These are phyloP conservation scores for Scomber colias DNA, from an alignment of 2,113 vertebrate genomes.

Conservation along the genomic window DNA sequence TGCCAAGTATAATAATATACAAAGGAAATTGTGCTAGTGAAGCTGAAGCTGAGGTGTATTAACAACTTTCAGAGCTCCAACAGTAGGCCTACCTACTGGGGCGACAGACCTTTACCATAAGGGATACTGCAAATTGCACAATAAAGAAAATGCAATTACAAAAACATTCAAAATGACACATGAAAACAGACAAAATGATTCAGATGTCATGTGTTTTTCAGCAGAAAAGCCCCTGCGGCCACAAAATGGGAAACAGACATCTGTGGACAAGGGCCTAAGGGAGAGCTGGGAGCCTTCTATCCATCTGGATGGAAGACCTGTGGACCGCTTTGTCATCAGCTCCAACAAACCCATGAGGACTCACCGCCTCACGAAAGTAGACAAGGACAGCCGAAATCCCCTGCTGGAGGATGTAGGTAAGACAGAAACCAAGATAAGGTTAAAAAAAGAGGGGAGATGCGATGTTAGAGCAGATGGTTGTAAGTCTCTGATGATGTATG, in stretches of 20 bases:
- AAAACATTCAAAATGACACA: background rate
- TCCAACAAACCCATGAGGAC: conserved; percentile 86
- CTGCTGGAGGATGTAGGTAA: conserved; percentile 87
- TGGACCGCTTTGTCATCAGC: conserved; percentile 83
- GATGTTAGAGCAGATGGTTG: background rate
- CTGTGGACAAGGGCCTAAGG: conserved; percentile 80
- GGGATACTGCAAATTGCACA: background rate
- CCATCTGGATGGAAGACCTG: conserved; percentile 82
- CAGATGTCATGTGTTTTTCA: conserved; percentile 64
- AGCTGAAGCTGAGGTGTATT: background rate
- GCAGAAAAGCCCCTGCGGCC: conserved; percentile 81
- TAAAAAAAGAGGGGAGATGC: background rate
- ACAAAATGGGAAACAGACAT: conserved; percentile 84
- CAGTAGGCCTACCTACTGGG: background rate
- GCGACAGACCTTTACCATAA: background rate
- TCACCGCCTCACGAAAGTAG: conserved; percentile 81
- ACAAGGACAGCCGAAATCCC: conserved; percentile 78
- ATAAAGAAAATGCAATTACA: background rate
- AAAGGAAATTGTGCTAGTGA: conserved; percentile 12
- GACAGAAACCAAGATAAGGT: conserved; percentile 35
- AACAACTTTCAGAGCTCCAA: conserved; percentile 5
- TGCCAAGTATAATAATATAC: conserved; percentile 30
- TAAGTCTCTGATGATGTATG: conserved; percentile 1
- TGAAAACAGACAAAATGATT: background rate
- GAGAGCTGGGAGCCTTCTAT: conserved; percentile 85